A percentile compares a stretch with the other conserved stretches of the same genome.
phyloP scores from a whole-genome alignment of 2,888 invertebrate species.

The Cerceris ruficornis region DNA sequence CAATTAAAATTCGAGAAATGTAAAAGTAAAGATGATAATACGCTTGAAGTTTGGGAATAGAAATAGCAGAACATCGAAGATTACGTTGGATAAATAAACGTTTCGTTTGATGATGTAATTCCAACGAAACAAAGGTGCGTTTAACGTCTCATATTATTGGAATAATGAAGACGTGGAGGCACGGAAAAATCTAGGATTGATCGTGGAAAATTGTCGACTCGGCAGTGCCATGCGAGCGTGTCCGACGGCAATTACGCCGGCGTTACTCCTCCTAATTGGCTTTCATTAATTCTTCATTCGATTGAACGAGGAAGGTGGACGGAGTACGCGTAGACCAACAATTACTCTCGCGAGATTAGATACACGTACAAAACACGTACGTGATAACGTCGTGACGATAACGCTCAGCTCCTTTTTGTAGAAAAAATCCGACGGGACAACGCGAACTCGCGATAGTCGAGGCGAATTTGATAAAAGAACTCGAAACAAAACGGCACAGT shows the following conservation, averaged over 20 bases:
- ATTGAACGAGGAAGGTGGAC: conserved; percentile 44
- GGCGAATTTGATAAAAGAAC: too few species aligned
- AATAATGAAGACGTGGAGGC: conserved; percentile 1
- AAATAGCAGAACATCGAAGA: too few species aligned
- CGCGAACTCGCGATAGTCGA: too few species aligned
- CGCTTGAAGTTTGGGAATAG: too few species aligned
- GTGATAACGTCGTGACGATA: conserved; percentile 52
- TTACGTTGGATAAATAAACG: neutral
- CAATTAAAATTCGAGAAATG: too few species aligned
- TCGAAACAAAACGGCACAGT: too few species aligned
- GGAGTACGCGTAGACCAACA: conserved; percentile 33
- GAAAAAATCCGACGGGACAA: too few species aligned
- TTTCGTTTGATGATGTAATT: neutral
- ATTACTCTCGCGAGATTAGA: conserved; percentile 64
- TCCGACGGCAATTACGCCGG: conserved; percentile 66
- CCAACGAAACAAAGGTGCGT: neutral
- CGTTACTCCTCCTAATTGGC: conserved; percentile 69
- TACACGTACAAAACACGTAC: conserved; percentile 22
- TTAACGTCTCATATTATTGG: neutral
- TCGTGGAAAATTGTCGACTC: conserved; percentile 44
- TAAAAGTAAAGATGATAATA: too few species aligned
- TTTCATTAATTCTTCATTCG: conserved; percentile 69
- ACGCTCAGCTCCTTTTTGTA: conserved; percentile 3
- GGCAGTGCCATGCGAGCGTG: conserved; percentile 47
- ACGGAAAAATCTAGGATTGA: conserved; percentile 39